These are phyloP conservation scores for Euwallacea similis DNA, from an alignment of 1,140 invertebrate species.

Conservation along the genomic window DNA sequence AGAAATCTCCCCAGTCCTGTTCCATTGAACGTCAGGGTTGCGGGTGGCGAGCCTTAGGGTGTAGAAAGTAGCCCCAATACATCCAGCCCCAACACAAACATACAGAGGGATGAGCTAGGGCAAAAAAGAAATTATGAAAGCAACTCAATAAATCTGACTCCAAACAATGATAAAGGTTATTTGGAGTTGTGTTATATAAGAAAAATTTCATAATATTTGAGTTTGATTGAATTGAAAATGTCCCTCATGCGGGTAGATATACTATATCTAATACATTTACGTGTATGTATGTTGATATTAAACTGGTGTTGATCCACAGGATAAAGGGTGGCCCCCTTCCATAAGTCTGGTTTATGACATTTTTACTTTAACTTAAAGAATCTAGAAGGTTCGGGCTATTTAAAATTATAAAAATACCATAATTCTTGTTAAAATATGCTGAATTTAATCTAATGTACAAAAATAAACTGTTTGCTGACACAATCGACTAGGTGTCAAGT, in stretches of 20 bases:
- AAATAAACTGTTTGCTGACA: too few relatives aligned
- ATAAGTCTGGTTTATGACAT: too few relatives aligned
- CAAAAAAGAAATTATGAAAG: slow-evolving; percentile 35
- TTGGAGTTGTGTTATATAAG: slow-evolving; percentile 1
- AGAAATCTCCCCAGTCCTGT: slow-evolving; percentile 72
- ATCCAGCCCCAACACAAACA: slow-evolving; percentile 68
- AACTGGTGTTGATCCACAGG: too few relatives aligned
- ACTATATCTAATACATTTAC: slow-evolving; percentile 5
- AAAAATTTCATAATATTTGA: slow-evolving; percentile 7
- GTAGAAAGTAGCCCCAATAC: slow-evolving; percentile 64
- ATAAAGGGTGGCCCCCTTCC: too few relatives aligned
- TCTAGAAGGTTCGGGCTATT: too few relatives aligned
- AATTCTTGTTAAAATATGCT: too few relatives aligned
- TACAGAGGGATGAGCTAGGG: slow-evolving; percentile 77
- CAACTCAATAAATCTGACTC: slow-evolving; percentile 11
- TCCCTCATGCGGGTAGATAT: neutral
- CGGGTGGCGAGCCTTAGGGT: slow-evolving; percentile 67
- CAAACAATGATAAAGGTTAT: neutral
- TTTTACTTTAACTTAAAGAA: too few relatives aligned
- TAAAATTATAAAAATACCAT: too few relatives aligned
- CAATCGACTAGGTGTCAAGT: too few relatives aligned
- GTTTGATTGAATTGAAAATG: neutral
- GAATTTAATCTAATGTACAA: too few relatives aligned
- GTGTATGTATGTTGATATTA: too few relatives aligned
- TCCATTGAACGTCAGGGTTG: slow-evolving; percentile 82